Conservation (phyloP, 2,797 vertebrate species). For the Scomberomorus guttatus region DNA sequence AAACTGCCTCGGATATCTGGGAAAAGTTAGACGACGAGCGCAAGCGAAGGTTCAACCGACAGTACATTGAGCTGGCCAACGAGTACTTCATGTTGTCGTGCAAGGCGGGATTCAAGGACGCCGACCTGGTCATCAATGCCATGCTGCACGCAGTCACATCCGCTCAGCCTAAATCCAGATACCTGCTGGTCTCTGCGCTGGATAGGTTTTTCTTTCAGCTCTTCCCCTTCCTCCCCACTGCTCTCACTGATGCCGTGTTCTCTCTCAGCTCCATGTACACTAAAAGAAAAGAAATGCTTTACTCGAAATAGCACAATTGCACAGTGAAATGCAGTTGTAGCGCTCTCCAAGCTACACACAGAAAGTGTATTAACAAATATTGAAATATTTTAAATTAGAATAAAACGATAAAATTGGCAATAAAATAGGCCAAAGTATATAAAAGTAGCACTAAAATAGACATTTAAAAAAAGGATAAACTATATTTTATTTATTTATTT, state of each 20-base stretch:
- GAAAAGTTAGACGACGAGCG: conserved; percentile 61
- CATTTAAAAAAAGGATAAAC: too few species aligned
- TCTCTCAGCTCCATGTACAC: conserved; percentile 69
- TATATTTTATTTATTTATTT: too few species aligned
- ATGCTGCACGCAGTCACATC: conserved; percentile 76
- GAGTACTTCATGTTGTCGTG: conserved; percentile 64
- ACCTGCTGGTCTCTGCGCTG: conserved; percentile 67
- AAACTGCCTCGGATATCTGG: conserved; percentile 69
- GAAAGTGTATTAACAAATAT: too few species aligned
- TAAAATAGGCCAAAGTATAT: too few species aligned
- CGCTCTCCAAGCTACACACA: too few species aligned
- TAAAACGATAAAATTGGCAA: too few species aligned
- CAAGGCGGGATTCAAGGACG: conserved; percentile 51
- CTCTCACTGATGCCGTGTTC: conserved; percentile 68
- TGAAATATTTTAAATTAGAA: too few species aligned
- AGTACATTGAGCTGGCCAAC: conserved; percentile 71
- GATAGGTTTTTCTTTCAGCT: conserved; percentile 71
- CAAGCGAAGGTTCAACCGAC: conserved; percentile 58
- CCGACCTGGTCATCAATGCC: conserved; percentile 60
- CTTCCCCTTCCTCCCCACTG: conserved; percentile 65
- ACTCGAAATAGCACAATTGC: conserved; percentile 9
- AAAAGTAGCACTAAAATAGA: too few species aligned
- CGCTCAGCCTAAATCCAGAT: conserved; percentile 55
- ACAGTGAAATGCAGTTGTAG: too few species aligned
- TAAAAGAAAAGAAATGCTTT: conserved; percentile 68